These are phyloP conservation scores for Ectropis grisescens DNA, from an alignment of 1,140 invertebrate species.

Conservation along the genomic window DNA sequence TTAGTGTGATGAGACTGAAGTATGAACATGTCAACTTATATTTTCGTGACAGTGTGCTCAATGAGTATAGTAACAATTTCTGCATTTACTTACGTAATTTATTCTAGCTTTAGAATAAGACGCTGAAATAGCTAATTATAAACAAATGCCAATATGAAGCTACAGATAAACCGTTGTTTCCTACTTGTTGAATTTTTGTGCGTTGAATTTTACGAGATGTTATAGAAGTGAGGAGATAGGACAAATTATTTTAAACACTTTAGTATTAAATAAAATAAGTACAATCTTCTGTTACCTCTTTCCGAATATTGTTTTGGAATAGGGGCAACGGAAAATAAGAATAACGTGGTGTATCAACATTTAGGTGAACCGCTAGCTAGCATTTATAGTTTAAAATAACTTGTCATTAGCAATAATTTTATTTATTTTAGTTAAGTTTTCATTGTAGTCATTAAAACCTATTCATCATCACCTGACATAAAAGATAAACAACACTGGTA, in stretches of 20 bases:
- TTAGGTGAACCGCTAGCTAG: constrained; percentile 59
- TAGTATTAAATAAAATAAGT: constrained; percentile 42
- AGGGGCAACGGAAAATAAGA: constrained; percentile 64
- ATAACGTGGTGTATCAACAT: constrained; percentile 39
- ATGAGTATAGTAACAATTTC: constrained; percentile 18
- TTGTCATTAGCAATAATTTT: constrained; percentile 69
- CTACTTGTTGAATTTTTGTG: constrained; percentile 7
- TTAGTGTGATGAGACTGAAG: constrained; percentile 67
- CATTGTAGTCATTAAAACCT: constrained; percentile 34
- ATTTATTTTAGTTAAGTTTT: constrained; percentile 60
- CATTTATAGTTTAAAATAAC: constrained; percentile 54
- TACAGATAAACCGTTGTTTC: constrained; percentile 21
- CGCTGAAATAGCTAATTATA: too few species aligned
- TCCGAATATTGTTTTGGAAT: constrained; percentile 36
- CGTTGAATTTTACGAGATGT: too few species aligned
- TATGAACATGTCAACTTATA: constrained; percentile 45
- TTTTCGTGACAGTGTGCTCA: constrained; percentile 38
- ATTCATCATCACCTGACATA: too few species aligned
- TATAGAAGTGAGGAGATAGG: not conserved
- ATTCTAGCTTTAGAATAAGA: constrained; percentile 12
- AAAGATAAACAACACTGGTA: too few species aligned
- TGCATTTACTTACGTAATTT: constrained; percentile 4
- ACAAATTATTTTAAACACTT: constrained; percentile 10
- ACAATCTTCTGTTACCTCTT: constrained; percentile 66
- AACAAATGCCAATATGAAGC: not conserved